Evolutionary conservation across 1,140 invertebrate species (phyloP).

Genomic region (silkworm (Bombyx mori)): DNA sequence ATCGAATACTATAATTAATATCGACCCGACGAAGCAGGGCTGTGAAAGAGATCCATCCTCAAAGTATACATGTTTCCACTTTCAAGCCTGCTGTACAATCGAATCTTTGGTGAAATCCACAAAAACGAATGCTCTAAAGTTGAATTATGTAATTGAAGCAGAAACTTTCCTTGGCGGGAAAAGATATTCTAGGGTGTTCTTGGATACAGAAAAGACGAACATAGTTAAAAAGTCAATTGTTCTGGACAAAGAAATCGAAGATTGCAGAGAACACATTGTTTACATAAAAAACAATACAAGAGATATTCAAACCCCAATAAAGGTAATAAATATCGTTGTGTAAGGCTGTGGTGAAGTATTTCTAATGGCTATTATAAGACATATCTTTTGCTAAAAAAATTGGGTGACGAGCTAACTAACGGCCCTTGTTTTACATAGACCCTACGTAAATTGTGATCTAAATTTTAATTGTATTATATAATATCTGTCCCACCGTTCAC

Average conservation of each 20-base stretch:
- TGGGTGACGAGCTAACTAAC: too few species aligned
- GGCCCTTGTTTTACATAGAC: too few species aligned
- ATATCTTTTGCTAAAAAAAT: neutral
- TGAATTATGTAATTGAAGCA: conserved; percentile 86
- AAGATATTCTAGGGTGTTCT: conserved; percentile 87
- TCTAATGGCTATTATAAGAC: too few species aligned
- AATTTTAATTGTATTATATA: too few species aligned
- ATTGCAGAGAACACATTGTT: conserved; percentile 82
- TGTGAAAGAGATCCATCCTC: conserved; percentile 77
- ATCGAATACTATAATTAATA: conserved; percentile 76
- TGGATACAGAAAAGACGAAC: conserved; percentile 73
- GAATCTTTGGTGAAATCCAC: conserved; percentile 74
- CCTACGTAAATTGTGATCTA: too few species aligned
- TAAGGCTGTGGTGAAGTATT: neutral
- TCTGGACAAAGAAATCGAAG: conserved; percentile 67
- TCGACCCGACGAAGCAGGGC: conserved; percentile 84
- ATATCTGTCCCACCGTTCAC: too few species aligned
- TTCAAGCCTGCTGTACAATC: conserved; percentile 88
- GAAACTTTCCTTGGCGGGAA: conserved; percentile 84
- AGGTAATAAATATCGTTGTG: conserved; percentile 53
- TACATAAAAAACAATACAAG: conserved; percentile 88
- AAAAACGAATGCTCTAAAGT: conserved; percentile 67
- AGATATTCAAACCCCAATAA: conserved; percentile 88
- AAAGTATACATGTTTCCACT: conserved; percentile 88
- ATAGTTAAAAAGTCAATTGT: conserved; percentile 74